phyloP scores from a whole-genome alignment of 2,888 invertebrate species.

The Achlya flavicornis region DNA sequence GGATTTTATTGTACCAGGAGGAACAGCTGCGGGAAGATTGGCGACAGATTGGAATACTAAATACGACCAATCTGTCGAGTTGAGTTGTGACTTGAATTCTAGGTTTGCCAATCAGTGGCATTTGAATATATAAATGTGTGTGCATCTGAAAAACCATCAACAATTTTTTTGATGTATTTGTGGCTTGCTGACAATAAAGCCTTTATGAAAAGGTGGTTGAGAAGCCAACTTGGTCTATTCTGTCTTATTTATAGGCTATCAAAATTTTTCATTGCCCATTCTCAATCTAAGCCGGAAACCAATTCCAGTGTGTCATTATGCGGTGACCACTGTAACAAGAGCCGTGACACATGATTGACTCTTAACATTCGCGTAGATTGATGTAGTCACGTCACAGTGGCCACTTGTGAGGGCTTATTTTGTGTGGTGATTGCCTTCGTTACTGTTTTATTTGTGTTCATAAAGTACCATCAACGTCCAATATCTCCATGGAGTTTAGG shows the following conservation, averaged over 20 bases:
- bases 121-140: too few relatives aligned
- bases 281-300: conserved; percentile 6
- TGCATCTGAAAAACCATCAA: too few relatives aligned
- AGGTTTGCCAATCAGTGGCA: too few relatives aligned
- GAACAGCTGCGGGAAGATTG: too few relatives aligned
- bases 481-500: not conserved
- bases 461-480: conserved; percentile 23
- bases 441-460: conserved; percentile 39
- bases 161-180: too few relatives aligned
- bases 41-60: too few relatives aligned
- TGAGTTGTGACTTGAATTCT: too few relatives aligned
- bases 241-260: not conserved
- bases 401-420: conserved; percentile 28
- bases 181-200: too few relatives aligned
- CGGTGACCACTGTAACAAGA: conserved; percentile 35
- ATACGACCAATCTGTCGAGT: too few relatives aligned
- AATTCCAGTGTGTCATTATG: conserved; percentile 36
- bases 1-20: too few relatives aligned
- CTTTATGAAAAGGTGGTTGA: too few relatives aligned
- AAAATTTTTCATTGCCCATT: not conserved
- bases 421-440: conserved; percentile 36
- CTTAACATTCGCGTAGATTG: conserved; percentile 27
- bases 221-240: too few relatives aligned
- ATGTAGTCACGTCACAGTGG: conserved; percentile 34
- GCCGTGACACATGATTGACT: conserved; percentile 32